These are phyloP conservation scores for Stenotaenia linearis DNA, from an alignment of 2,888 invertebrate species.

Conservation along the genomic window DNA sequence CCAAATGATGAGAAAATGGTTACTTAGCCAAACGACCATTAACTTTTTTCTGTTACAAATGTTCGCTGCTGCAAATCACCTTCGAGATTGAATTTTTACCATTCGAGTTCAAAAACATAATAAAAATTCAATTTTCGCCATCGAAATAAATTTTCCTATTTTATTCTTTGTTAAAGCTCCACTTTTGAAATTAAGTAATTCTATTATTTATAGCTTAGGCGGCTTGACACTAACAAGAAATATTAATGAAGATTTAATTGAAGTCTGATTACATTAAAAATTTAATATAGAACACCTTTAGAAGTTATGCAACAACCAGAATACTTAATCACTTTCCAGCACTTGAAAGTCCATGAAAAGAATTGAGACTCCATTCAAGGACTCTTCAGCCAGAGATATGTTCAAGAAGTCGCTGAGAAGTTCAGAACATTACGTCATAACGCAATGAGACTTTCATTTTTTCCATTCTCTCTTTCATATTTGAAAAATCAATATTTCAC, in stretches of 20 bases:
- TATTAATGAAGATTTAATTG: too few relatives aligned
- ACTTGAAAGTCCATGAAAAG: background rate
- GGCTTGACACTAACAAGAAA: too few relatives aligned
- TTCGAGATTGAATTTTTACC: background rate
- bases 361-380: background rate
- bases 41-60: background rate
- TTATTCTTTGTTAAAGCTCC: too few relatives aligned
- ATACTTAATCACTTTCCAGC: background rate
- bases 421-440: too few relatives aligned
- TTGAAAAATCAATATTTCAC: background rate
- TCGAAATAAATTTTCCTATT: too few relatives aligned
- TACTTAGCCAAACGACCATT: background rate
- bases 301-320: background rate
- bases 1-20: slow-evolving; percentile 11
- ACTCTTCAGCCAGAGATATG: background rate
- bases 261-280: too few relatives aligned
- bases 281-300: background rate
- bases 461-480: too few relatives aligned
- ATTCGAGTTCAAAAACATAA: background rate
- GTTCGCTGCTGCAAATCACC: background rate
- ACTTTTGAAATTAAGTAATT: too few relatives aligned
- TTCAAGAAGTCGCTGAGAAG: background rate
- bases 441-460: too few relatives aligned
- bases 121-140: too few relatives aligned
- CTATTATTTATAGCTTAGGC: too few relatives aligned